Base-by-base conservation (phyloP, 1,140 invertebrate species). In the Drosophila kanapiae region DNA sequence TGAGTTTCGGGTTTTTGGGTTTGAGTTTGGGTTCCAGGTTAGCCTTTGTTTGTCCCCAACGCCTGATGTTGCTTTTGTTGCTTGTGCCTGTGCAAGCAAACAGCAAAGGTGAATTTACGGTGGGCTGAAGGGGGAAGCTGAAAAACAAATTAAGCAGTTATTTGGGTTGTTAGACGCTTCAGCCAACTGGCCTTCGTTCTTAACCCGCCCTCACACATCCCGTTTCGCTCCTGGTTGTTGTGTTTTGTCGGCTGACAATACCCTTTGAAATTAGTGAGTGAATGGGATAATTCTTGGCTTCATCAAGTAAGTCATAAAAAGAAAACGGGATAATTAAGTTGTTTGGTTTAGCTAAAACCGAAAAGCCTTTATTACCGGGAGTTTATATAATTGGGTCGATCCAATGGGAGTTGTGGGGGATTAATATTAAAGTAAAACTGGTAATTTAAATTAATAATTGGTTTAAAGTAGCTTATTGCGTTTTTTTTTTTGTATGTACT, bases 71-170 rank as follows among this genome's bases (percentile, higher is more conserved):
- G 51, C 69, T 42, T 13, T 43, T 64, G 27, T 13, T 56, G 38
- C 40, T 23, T 2, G 53, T n/a, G 37, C n/a, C 75, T 78, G 47
- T 67, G 64, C 61, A 70, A 88, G 79, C 77, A 86, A 75, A 63
- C 64, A 77, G 75, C 69, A 78, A 80, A 56, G 60, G 63, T 69
- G 58, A 75, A 56, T 37, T 16, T 68, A 13, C 10, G 6, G 18
- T 51, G 53, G 58, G 27, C 49, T 27, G 14, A 13, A 29, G 42
- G 57, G 64, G 59, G 54, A 38, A 65, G 64, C 59, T 70, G 49
- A 71, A 81, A 80, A 88, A 88, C 84, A 88, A 88, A 88, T 88
- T 88, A 88, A 88, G 85, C 84, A 90, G 84, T 90, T 88, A 88
- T 88, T 90, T 88, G 85, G 81, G 69, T 79, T 80, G 72, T 88